Evolutionary conservation across 2,113 vertebrate genomes (phyloP).

Genomic region (Corythaeola cristata): DNA sequence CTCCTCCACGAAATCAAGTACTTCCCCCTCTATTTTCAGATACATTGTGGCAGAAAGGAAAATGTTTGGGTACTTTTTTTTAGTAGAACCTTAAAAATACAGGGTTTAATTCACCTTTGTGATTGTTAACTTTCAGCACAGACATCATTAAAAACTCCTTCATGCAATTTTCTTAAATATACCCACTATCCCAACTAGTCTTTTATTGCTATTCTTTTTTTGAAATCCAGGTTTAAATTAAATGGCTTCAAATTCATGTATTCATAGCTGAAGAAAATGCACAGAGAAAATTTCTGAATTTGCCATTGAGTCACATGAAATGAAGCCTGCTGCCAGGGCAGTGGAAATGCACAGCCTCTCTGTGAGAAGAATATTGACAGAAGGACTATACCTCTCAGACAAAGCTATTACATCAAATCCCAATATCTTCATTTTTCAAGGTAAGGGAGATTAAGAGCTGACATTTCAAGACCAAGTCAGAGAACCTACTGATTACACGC

Average conservation of each 20-base stretch:
- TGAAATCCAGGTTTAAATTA: not conserved
- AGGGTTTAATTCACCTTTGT: not conserved
- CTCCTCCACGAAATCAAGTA: not conserved
- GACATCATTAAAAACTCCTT: not conserved
- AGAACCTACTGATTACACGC: conserved; percentile 47
- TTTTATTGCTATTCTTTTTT: not conserved
- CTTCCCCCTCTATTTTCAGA: not conserved
- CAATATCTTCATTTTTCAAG: conserved; percentile 39
- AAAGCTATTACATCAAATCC: conserved; percentile 27
- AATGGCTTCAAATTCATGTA: not conserved
- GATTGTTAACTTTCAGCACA: not conserved
- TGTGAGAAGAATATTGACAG: not conserved
- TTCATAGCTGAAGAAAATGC: not conserved
- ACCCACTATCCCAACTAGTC: not conserved
- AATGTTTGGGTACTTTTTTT: not conserved
- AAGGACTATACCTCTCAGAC: not conserved
- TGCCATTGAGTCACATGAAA: not conserved
- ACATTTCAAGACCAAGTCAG: conserved; percentile 51
- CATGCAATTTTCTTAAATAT: not conserved
- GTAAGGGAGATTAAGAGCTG: conserved; percentile 39
- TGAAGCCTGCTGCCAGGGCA: not conserved
- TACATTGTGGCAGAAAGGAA: not conserved
- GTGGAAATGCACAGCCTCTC: not conserved
- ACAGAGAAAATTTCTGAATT: not conserved
- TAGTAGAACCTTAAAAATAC: not conserved